phyloP scores from a whole-genome alignment of 2,797 vertebrate genomes.

The Chromis chromis region DNA sequence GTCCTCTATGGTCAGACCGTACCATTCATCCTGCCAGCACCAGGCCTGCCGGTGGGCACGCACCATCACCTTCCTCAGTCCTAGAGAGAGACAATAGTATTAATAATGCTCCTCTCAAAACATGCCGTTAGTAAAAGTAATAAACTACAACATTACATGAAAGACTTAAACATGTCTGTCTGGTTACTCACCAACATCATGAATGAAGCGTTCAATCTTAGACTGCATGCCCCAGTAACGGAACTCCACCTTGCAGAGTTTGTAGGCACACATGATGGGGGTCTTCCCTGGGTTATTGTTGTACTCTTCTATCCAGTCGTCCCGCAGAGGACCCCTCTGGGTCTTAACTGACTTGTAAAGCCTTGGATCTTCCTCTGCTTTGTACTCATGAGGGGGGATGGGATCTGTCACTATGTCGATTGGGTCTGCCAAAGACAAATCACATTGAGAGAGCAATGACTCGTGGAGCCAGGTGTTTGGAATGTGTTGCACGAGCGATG shows the following conservation, averaged over 20 bases:
- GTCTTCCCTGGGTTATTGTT: constrained; percentile 85
- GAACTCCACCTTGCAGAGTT: constrained; percentile 99
- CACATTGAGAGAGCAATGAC: constrained; percentile 13
- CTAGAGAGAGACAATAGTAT: constrained; percentile 69
- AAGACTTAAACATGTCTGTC: neutral
- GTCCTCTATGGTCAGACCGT: constrained; percentile 95
- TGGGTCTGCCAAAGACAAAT: constrained; percentile 84
- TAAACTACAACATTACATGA: neutral
- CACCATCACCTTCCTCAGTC: constrained; percentile 97
- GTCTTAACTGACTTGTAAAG: constrained; percentile 94
- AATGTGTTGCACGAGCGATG: neutral
- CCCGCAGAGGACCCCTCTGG: constrained; percentile 91
- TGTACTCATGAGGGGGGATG: constrained; percentile 95
- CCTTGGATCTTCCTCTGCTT: constrained; percentile 94
- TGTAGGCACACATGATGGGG: constrained; percentile 98
- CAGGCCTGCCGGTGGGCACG: constrained; percentile 97
- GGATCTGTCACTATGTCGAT: constrained; percentile 98
- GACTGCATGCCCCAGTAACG: constrained; percentile 99
- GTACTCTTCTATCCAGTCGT: constrained; percentile 95
- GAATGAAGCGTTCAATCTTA: constrained; percentile 98
- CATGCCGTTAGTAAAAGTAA: neutral
- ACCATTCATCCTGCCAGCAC: constrained; percentile 99
- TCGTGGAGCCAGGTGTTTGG: constrained; percentile 4
- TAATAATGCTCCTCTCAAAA: neutral
- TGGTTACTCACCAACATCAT: constrained; percentile 91